A percentile compares a stretch with the other conserved stretches of the same genome.
phyloP scores from a whole-genome alignment of 30 jellyfish, hydroid and myxozoan species.

The Hydractinia echinata region DNA sequence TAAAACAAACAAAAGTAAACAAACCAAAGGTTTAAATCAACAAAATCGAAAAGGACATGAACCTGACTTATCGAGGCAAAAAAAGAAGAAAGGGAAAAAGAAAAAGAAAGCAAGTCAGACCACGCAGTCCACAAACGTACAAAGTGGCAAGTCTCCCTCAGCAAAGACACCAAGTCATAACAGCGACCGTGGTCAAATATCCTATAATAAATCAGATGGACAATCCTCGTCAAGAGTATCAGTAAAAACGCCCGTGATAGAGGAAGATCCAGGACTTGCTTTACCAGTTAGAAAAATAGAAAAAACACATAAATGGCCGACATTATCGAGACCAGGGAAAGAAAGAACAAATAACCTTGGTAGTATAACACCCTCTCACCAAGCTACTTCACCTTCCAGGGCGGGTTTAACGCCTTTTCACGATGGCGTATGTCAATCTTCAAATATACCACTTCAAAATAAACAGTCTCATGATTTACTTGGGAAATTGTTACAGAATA shows the following conservation, averaged over 20 bases:
- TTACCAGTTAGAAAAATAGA: constrained; percentile 4
- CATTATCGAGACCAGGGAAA: background rate
- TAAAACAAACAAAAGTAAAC: background rate
- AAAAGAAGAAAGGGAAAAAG: background rate
- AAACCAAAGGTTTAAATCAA: background rate
- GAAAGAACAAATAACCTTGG: no score
- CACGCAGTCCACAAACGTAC: background rate
- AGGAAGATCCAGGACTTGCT: background rate
- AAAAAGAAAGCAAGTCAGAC: constrained; percentile 3
- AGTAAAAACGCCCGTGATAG: no score
- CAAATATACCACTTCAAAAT: no score
- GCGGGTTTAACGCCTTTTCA: no score
- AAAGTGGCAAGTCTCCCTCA: background rate
- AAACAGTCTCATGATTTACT: no score
- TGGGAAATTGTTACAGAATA: no score
- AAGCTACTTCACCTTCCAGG: no score
- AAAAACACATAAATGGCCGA: constrained; percentile 6
- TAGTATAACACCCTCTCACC: no score
- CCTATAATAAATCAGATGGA: no score
- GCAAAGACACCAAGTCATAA: background rate
- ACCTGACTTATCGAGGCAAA: background rate
- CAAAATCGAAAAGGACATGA: background rate
- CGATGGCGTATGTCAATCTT: no score
- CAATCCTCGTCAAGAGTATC: no score
- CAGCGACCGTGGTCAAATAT: no score